Evolutionary conservation across 2,888 invertebrate species (phyloP).

Genomic region (Drosophila koepferae): DNA sequence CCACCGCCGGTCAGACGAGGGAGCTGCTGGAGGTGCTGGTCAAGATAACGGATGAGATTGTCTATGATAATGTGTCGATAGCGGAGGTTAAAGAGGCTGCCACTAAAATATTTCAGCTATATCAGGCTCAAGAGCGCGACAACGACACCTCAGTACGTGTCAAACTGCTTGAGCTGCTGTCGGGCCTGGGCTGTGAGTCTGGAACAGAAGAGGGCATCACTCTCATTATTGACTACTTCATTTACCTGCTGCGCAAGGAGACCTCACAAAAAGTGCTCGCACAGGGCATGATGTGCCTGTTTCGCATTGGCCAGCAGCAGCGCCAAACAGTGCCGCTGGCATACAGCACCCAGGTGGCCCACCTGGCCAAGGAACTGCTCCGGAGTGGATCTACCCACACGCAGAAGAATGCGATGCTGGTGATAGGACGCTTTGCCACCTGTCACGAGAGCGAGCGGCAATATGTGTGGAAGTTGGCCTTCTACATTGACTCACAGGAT

Average conservation of each 20-base stretch:
- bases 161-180: conserved; percentile 79
- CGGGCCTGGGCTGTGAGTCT: conserved; percentile 80
- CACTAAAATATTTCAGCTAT: conserved; percentile 77
- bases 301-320: conserved; percentile 80
- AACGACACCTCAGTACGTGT: conserved; percentile 81
- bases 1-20: conserved; percentile 41
- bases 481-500: conserved; percentile 94
- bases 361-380: conserved; percentile 83
- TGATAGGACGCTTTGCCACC: conserved; percentile 82
- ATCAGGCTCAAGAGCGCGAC: conserved; percentile 80
- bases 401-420: conserved; percentile 83
- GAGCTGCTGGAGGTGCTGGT: conserved; percentile 82
- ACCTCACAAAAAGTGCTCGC: conserved; percentile 84
- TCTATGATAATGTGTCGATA: conserved; percentile 70
- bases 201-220: conserved; percentile 76
- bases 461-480: conserved; percentile 91
- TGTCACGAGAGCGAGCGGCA: conserved; percentile 87
- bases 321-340: conserved; percentile 74
- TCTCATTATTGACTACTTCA: conserved; percentile 83
- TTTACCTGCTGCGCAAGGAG: conserved; percentile 82
- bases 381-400: conserved; percentile 83
- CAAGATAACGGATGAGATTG: conserved; percentile 82
- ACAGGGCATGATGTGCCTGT: conserved; percentile 83
- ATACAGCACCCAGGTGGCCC: conserved; percentile 83
- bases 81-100: conserved; percentile 79